These are phyloP conservation scores for Rhegmatorhina hoffmannsi DNA, from an alignment of 2,113 vertebrate genomes.

Conservation along the genomic window DNA sequence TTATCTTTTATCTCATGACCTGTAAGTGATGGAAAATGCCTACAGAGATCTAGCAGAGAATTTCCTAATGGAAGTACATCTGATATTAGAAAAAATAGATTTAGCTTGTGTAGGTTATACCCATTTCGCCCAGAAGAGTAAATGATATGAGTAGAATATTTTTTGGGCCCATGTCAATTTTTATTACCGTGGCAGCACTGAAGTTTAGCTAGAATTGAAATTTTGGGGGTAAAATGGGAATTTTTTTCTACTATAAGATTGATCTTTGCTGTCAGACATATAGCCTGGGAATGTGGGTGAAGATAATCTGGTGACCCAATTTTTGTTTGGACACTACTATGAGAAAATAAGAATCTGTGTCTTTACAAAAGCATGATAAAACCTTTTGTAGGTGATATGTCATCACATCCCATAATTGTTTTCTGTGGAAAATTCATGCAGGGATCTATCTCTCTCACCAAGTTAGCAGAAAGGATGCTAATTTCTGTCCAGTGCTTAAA, in stretches of 20 bases:
- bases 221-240: not conserved
- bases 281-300: not conserved
- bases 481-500: not conserved
- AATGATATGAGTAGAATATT: not conserved
- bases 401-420: not conserved
- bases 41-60: not conserved
- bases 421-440: not conserved
- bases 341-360: not conserved
- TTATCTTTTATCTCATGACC: not conserved
- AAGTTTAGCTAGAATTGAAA: not conserved
- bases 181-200: not conserved
- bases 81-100: not conserved
- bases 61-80: not conserved
- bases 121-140: not conserved
- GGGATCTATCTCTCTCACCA: not conserved
- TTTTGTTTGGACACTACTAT: not conserved
- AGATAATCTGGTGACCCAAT: not conserved
- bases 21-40: not conserved
- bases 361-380: not conserved
- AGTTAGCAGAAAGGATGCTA: not conserved
- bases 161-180: not conserved
- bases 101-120: not conserved
- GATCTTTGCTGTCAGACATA: not conserved
- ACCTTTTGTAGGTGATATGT: not conserved
- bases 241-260: not conserved